Conservation (phyloP, 1,140 invertebrate species). For the Hyles vespertilio region DNA sequence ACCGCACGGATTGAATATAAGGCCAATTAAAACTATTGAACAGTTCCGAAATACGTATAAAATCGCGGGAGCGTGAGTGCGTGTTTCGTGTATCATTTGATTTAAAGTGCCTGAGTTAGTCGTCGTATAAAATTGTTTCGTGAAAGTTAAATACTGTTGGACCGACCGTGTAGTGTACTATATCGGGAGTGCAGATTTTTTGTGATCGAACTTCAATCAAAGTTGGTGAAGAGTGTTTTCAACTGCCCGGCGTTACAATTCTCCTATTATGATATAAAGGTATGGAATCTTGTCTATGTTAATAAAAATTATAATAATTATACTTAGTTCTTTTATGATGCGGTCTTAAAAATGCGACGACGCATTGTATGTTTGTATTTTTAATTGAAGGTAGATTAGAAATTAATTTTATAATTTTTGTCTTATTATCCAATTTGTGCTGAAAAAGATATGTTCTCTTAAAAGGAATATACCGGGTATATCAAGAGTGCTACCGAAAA, state of each 20-base stretch:
- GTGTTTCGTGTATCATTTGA: constrained; percentile 3
- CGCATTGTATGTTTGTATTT: too few relatives aligned
- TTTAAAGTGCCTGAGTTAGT: constrained; percentile 17
- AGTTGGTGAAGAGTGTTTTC: constrained; percentile 24
- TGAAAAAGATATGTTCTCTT: too few relatives aligned
- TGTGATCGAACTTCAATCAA: constrained; percentile 17
- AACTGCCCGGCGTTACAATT: constrained; percentile 21
- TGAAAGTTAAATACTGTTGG: too few relatives aligned
- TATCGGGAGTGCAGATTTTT: constrained; percentile 15
- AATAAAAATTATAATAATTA: too few relatives aligned
- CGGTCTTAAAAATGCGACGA: neutral
- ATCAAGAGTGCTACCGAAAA: too few relatives aligned
- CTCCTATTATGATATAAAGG: constrained; percentile 38
- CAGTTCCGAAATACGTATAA: constrained; percentile 2
- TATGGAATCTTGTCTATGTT: constrained; percentile 16
- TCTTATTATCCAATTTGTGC: too few relatives aligned
- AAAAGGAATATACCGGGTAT: too few relatives aligned
- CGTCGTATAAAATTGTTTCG: neutral
- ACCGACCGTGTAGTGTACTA: constrained; percentile 14
- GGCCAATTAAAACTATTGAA: neutral
- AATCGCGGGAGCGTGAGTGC: constrained; percentile 8
- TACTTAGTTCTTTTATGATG: neutral
- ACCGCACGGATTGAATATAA: neutral
- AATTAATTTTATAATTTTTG: too few relatives aligned
- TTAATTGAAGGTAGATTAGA: too few relatives aligned